Percentiles rank a stretch among this genome's conserved stretches.
Evolutionary conservation across 37 sponge, comb jelly and placozoan species (phyloP).

Genomic region (Lycopodina hypogea): DNA sequence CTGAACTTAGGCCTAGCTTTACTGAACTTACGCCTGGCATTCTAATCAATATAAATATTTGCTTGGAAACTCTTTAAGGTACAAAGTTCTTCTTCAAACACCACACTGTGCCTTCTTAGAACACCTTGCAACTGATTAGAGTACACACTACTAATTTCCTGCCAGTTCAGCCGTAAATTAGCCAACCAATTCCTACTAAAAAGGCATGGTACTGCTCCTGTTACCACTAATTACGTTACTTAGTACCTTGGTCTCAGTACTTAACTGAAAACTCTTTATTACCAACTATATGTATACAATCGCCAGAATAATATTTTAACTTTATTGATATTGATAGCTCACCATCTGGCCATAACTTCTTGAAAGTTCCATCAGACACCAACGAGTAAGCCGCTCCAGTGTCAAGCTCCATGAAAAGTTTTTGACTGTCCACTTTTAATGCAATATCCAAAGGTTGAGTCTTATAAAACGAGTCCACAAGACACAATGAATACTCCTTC

Average conservation of each 20-base stretch:
- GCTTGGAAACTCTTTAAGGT: constrained; percentile 20
- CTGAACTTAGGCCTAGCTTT: neutral
- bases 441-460: neutral
- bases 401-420: constrained; percentile 8
- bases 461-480: no score
- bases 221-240: constrained; percentile 26
- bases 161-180: constrained; percentile 17
- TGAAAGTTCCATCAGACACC: constrained; percentile 16
- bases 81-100: constrained; percentile 15
- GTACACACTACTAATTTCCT: neutral
- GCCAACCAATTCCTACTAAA: constrained; percentile 49
- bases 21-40: neutral
- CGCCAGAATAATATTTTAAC: constrained; percentile 18
- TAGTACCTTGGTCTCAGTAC: neutral
- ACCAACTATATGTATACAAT: constrained; percentile 16
- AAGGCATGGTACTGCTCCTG: constrained; percentile 31
- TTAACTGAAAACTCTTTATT: neutral
- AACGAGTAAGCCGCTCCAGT: constrained; percentile 22
- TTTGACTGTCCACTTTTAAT: neutral
- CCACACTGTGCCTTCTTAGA: neutral
- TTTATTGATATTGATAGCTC: neutral
- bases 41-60: constrained; percentile 18
- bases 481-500: no score
- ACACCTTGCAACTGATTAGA: neutral
- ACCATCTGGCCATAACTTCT: neutral